These are phyloP conservation scores for Agrotis puta DNA, from an alignment of 2,888 invertebrate species.

Conservation along the genomic window DNA sequence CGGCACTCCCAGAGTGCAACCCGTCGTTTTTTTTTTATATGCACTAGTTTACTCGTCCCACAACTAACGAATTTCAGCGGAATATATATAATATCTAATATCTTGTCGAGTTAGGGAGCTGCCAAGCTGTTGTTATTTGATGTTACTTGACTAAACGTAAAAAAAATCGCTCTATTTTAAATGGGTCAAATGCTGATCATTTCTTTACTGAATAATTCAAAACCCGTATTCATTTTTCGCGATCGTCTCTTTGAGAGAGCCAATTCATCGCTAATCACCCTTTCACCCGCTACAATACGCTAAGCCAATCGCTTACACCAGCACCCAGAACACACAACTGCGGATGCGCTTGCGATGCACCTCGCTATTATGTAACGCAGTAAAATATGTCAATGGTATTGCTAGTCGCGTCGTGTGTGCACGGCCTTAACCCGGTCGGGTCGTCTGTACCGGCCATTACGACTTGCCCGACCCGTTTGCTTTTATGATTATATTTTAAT, in stretches of 20 bases:
- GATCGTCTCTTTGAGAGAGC: background rate
- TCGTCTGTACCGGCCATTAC: conserved; percentile 43
- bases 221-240: too few species aligned
- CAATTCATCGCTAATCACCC: background rate
- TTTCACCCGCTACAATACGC: background rate
- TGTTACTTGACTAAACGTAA: too few species aligned
- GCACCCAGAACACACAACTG: conserved; percentile 22
- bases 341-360: conserved; percentile 63
- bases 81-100: too few species aligned
- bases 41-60: too few species aligned
- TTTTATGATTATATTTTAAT: conserved; percentile 51
- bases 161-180: too few species aligned
- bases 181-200: too few species aligned
- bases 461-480: conserved; percentile 48
- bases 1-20: too few species aligned
- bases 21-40: too few species aligned
- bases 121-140: too few species aligned
- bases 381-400: conserved; percentile 80
- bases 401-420: conserved; percentile 56
- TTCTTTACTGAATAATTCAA: too few species aligned
- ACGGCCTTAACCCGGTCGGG: conserved; percentile 76
- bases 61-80: too few species aligned
- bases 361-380: conserved; percentile 75
- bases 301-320: conserved; percentile 35
- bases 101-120: too few species aligned